phyloP scores from a whole-genome alignment of 2,888 invertebrate genomes.

The Drosophila kuntzei region DNA sequence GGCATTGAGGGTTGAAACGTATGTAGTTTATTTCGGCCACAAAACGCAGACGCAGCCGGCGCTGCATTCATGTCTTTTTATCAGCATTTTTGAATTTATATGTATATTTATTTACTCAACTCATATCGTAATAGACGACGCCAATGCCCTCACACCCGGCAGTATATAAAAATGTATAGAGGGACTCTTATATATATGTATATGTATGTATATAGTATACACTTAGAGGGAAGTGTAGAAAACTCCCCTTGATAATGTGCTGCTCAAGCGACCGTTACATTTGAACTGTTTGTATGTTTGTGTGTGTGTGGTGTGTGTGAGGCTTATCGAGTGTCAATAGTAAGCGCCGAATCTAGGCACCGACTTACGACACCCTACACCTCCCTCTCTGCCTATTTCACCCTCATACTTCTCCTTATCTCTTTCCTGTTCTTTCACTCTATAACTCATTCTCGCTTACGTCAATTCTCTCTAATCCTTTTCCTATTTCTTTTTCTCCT shows the following conservation, averaged over 20 bases:
- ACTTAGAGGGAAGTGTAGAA: conserved; percentile 10
- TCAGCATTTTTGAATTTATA: conserved; percentile 70
- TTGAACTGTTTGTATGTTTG: conserved; percentile 7
- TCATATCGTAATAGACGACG: conserved; percentile 30
- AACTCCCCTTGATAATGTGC: conserved; percentile 31
- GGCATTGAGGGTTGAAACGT: conserved; percentile 73
- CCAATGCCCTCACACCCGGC: conserved; percentile 13
- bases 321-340: conserved; percentile 56
- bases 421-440: background rate
- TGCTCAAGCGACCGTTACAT: conserved; percentile 69
- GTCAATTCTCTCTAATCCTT: no score
- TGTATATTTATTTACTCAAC: conserved; percentile 30
- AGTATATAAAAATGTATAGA: conserved; percentile 23
- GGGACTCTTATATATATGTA: conserved; percentile 4
- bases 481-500: no score
- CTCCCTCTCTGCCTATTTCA: background rate
- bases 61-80: conserved; percentile 58
- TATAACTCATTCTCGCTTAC: no score
- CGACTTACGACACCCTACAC: background rate
- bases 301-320: background rate
- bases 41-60: conserved; percentile 69
- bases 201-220: no score
- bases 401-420: background rate
- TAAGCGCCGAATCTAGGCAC: conserved; percentile 11
- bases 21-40: conserved; percentile 32